phyloP scores from a whole-genome alignment of 2,888 invertebrate genomes.

The Volucella inanis region DNA sequence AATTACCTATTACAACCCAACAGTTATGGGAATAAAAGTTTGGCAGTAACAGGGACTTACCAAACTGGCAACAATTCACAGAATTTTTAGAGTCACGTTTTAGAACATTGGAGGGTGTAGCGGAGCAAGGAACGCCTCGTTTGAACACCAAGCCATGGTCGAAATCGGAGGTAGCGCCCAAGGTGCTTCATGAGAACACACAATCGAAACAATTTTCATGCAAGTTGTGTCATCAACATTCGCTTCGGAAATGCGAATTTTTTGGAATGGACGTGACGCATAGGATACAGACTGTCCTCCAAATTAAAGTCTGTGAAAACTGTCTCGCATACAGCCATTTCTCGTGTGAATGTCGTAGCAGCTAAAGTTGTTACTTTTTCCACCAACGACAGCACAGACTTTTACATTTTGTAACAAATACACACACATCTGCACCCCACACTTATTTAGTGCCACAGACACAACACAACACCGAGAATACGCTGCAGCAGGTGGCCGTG shows the following conservation, averaged over 20 bases:
- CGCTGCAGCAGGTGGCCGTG: neutral
- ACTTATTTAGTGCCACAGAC: too few relatives aligned
- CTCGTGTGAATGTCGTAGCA: neutral
- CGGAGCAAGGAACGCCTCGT: too few relatives aligned
- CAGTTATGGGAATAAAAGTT: slow-evolving; percentile 22
- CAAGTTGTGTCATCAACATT: slow-evolving; percentile 27
- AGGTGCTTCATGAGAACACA: too few relatives aligned
- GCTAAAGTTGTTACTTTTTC: neutral
- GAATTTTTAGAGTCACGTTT: too few relatives aligned
- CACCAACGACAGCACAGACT: slow-evolving; percentile 24
- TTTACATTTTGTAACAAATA: neutral
- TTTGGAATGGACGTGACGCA: slow-evolving; percentile 19
- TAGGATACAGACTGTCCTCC: neutral
- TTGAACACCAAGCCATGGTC: too few relatives aligned
- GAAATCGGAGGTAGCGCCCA: too few relatives aligned
- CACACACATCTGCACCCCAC: too few relatives aligned
- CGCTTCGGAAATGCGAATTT: slow-evolving; percentile 19
- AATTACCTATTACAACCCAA: too few relatives aligned
- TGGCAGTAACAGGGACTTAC: neutral
- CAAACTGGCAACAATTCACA: too few relatives aligned
- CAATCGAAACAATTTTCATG: neutral
- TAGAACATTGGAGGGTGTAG: too few relatives aligned
- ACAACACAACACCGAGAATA: too few relatives aligned
- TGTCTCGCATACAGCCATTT: slow-evolving; percentile 32
- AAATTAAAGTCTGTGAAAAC: slow-evolving; percentile 7